Percentiles rank a stretch among this genome's conserved stretches.
Conservation (phyloP, 1,140 invertebrate species). For the Cyclargus thomasi region DNA sequence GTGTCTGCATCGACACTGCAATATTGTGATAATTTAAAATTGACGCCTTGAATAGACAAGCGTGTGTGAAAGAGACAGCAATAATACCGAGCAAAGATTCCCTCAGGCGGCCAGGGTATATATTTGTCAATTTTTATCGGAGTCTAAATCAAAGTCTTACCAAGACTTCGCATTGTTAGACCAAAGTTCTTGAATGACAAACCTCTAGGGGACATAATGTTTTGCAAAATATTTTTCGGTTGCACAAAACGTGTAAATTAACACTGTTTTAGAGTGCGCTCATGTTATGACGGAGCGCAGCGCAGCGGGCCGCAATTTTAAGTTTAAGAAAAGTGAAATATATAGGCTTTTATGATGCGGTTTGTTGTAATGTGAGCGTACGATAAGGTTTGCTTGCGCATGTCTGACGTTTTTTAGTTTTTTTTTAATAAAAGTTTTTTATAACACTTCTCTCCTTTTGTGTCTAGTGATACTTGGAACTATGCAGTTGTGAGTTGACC, state of each 20-base stretch:
- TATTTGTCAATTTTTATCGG: background rate
- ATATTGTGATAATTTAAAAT: background rate
- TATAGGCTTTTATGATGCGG: no score
- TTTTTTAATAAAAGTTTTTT: slow-evolving; percentile 72
- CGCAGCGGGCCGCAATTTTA: no score
- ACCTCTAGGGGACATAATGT: background rate
- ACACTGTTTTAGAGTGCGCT: slow-evolving; percentile 31
- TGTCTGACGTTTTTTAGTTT: slow-evolving; percentile 51
- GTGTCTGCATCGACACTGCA: no score
- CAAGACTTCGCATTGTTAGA: background rate
- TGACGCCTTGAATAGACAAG: background rate
- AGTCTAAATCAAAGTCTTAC: slow-evolving; percentile 10
- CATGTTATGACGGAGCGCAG: no score
- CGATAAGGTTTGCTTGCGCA: slow-evolving; percentile 39
- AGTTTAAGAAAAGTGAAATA: no score
- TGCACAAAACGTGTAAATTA: slow-evolving; percentile 14
- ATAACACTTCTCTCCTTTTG: slow-evolving; percentile 54
- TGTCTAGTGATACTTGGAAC: slow-evolving; percentile 36
- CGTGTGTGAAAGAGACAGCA: background rate
- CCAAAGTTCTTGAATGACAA: slow-evolving; percentile 1
- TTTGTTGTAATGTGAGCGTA: no score
- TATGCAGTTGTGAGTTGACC: slow-evolving; percentile 53
- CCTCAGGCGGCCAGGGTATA: background rate
- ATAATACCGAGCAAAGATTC: background rate
- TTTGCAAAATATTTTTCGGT: slow-evolving; percentile 26